A percentile compares a stretch with the other conserved stretches of the same genome.
Evolutionary conservation across 2,113 vertebrate genomes (phyloP).

Genomic region (Onychorhynchus coronatus): DNA sequence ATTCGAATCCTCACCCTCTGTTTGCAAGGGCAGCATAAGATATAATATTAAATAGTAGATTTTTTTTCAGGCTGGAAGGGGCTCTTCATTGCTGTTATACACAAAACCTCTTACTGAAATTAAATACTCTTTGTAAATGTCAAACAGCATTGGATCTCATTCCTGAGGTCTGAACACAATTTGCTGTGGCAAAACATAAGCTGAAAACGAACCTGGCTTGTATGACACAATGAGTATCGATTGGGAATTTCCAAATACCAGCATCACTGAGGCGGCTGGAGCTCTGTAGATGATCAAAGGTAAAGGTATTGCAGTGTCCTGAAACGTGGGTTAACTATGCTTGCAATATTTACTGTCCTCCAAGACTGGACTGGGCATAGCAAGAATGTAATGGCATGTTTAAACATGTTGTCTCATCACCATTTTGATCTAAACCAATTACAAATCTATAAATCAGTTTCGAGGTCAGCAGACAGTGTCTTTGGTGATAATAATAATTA

Average conservation of each 20-base stretch:
- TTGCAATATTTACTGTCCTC: background rate
- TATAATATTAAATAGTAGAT: background rate
- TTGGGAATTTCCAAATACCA: slow-evolving; percentile 18
- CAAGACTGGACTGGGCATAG: background rate
- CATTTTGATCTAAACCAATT: background rate
- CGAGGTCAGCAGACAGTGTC: background rate
- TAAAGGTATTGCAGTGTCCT: background rate
- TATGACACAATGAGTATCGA: background rate
- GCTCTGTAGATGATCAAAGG: background rate
- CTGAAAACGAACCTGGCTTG: background rate
- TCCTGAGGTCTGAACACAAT: background rate
- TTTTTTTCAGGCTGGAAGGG: background rate
- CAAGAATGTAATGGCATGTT: background rate
- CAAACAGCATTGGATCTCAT: background rate
- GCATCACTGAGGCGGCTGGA: background rate
- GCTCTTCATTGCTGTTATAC: background rate
- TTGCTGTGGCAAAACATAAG: background rate
- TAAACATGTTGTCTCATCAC: background rate
- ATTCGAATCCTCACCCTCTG: background rate
- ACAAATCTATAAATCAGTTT: slow-evolving; percentile 35
- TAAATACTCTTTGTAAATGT: background rate
- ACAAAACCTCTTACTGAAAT: slow-evolving; percentile 1
- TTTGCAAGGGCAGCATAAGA: background rate
- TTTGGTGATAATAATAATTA: slow-evolving; percentile 46
- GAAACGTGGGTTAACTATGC: background rate